Conservation (phyloP, 1,140 invertebrate genomes). For the Magallana angulata region DNA sequence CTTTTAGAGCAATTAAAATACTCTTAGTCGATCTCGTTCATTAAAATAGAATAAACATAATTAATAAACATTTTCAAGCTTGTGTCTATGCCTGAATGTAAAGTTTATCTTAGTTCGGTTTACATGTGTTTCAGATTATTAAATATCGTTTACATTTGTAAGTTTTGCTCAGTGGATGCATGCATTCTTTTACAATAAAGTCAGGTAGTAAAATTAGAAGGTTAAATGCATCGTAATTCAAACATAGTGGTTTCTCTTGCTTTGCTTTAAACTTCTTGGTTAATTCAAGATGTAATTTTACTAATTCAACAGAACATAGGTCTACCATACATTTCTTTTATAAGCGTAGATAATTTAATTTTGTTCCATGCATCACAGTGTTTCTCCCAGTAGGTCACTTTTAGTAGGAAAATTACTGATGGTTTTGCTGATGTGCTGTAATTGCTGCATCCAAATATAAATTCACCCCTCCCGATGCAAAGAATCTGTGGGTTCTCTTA, state of each 20-base stretch:
- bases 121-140: no score
- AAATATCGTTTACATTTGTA: no score
- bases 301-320: neutral
- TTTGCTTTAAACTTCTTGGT: neutral
- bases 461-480: neutral
- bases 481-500: neutral
- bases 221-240: neutral
- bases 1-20: no score
- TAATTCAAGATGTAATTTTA: neutral
- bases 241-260: neutral
- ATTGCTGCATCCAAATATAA: slow-evolving; percentile 21
- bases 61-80: no score
- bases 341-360: slow-evolving; percentile 30
- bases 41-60: no score
- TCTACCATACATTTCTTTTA: neutral
- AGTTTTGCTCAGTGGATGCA: no score
- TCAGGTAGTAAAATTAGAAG: no score
- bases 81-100: no score
- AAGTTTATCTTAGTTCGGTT: no score
- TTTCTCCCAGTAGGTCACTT: neutral
- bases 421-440: neutral
- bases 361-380: neutral
- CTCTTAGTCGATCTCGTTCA: no score
- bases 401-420: neutral
- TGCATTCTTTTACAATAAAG: no score